A percentile compares a stretch with the other conserved stretches of the same genome.
These are phyloP conservation scores for Pitangus sulphuratus DNA, from an alignment of 2,797 vertebrate species.

Conservation along the genomic window DNA sequence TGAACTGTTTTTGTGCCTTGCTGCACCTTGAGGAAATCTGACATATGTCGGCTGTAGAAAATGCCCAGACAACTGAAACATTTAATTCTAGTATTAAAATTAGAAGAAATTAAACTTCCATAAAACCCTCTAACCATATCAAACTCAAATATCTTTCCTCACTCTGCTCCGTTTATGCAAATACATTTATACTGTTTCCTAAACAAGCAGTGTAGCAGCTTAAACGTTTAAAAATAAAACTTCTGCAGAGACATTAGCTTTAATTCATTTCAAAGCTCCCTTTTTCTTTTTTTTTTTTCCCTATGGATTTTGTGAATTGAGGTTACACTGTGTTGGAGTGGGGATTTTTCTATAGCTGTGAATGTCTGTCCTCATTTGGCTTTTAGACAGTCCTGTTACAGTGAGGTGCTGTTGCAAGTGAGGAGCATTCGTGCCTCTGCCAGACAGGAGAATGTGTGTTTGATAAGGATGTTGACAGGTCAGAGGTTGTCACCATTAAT, in stretches of 20 bases:
- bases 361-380: background rate
- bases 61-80: background rate
- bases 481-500: slow-evolving; percentile 17
- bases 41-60: background rate
- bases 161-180: slow-evolving; percentile 6
- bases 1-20: background rate
- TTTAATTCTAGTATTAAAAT: slow-evolving; percentile 15
- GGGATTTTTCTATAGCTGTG: background rate
- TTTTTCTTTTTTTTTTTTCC: background rate
- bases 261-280: background rate
- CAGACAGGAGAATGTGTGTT: background rate
- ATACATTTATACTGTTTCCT: slow-evolving; percentile 20
- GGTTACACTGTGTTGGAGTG: background rate
- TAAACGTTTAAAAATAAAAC: slow-evolving; percentile 23
- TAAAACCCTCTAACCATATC: background rate
- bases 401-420: background rate
- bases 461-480: slow-evolving; percentile 6
- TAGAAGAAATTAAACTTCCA: slow-evolving; percentile 35
- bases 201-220: background rate
- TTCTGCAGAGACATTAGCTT: background rate
- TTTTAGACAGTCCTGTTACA: background rate
- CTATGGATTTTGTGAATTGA: background rate
- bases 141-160: background rate
- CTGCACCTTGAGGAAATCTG: background rate
- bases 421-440: background rate